A percentile compares a stretch with the other conserved stretches of the same genome.
Conservation (phyloP, 2,888 invertebrate species). For the Dorcus hopei region DNA sequence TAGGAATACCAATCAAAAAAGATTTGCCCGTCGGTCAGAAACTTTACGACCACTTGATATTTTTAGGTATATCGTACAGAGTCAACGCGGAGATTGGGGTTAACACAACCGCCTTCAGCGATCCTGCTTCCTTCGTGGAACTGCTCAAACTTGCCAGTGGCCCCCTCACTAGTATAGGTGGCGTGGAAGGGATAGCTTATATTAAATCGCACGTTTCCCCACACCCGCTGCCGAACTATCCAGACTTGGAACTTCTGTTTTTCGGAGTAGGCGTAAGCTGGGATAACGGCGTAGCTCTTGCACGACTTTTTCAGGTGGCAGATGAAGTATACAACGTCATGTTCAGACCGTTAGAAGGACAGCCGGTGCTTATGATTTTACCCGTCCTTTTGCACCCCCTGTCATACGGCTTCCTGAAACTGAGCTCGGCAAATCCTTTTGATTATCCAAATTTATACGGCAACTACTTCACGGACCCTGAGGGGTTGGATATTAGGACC, state of each 20-base stretch:
- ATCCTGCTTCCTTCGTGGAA: constrained; percentile 39
- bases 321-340: constrained; percentile 56
- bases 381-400: constrained; percentile 71
- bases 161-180: constrained; percentile 56
- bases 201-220: constrained; percentile 4
- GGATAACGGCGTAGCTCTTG: constrained; percentile 43
- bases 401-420: constrained; percentile 63
- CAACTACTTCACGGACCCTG: constrained; percentile 70
- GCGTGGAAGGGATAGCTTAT: constrained; percentile 62
- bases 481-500: constrained; percentile 46
- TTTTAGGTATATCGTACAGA: constrained; percentile 56
- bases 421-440: constrained; percentile 69
- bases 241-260: constrained; percentile 63
- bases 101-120: constrained; percentile 9
- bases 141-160: constrained; percentile 51
- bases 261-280: constrained; percentile 56
- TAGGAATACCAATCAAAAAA: constrained; percentile 59
- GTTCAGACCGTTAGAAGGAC: constrained; percentile 54
- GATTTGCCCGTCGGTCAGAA: constrained; percentile 66
- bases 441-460: constrained; percentile 71
- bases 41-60: constrained; percentile 66
- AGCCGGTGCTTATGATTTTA: constrained; percentile 48
- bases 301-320: constrained; percentile 55
- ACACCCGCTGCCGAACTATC: constrained; percentile 49
- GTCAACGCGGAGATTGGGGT: constrained; percentile 49